Conservation (phyloP, 2,113 vertebrate species). For the Mohoua ochrocephala region DNA sequence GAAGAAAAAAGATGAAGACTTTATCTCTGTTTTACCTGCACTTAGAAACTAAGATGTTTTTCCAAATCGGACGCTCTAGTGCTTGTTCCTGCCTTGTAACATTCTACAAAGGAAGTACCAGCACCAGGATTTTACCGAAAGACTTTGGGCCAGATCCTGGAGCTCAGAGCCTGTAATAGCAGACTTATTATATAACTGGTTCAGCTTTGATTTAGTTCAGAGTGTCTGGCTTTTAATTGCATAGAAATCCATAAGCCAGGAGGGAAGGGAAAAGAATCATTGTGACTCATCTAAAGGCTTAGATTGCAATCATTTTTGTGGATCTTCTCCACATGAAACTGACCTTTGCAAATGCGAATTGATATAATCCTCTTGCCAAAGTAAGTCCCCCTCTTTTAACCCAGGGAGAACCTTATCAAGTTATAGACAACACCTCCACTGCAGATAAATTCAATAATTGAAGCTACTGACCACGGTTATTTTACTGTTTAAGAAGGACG, state of each 20-base stretch:
- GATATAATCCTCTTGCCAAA: not conserved
- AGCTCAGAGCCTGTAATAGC: not conserved
- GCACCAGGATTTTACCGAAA: not conserved
- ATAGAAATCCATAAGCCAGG: not conserved
- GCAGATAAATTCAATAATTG: not conserved
- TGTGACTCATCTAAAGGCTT: not conserved
- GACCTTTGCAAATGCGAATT: not conserved
- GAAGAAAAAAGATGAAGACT: not conserved
- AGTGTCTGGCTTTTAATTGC: not conserved
- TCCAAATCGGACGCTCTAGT: not conserved
- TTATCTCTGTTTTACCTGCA: not conserved
- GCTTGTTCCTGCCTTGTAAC: not conserved
- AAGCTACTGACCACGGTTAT: not conserved
- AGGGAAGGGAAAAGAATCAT: not conserved
- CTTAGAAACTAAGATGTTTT: not conserved
- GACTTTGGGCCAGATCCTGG: not conserved
- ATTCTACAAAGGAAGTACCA: not conserved
- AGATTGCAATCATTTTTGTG: not conserved
- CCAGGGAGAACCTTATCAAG: not conserved
- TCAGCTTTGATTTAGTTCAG: not conserved
- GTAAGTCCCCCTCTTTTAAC: not conserved
- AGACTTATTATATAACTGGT: not conserved
- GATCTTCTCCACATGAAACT: not conserved
- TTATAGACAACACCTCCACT: not conserved
- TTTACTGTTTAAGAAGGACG: not conserved